Evolutionary conservation across 2,888 invertebrate genomes (phyloP), one percentile per base, ranked within the genome.

Genomic region (Pandemis corylana): DNA sequence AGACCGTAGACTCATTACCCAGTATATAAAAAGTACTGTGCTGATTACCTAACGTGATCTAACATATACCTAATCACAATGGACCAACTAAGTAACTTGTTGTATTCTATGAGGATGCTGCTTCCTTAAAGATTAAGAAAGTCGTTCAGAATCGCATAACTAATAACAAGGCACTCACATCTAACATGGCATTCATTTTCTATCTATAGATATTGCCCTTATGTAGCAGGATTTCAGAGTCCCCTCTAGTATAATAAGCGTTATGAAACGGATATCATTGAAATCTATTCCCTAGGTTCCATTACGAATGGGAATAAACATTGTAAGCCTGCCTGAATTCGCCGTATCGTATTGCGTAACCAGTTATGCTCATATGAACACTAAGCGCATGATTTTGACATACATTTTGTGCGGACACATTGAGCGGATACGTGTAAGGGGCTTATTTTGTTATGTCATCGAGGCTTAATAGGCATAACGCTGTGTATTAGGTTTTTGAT

Each of bases 341-440:
- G 7, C 56, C 20, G 59, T 28, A 6, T 28, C 28, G 7, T 10
- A 9, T 59, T 59, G 59, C 59, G 59, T 28, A 59, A 59, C 28
- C 3, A 28, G 59, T 59, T 59, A 28, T 12, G 59, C 59, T n/a
- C 28, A 28, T 59, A 59, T 28, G 59, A 59, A 12, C 28, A 56
- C n/a, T 56, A 71, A 28, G 53, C 56, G n/a, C 15, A 53, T 56
- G 44, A 44, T 44, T 53, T 44, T 64, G 56, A 71, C 64, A 56
- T 41, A 5, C 28, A n/a, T 51, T 12, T 51, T 12, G 28, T n/a
- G 15, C 15, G 41, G 49, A 67, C 42, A 41, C 53, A 67, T 36
- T 20, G 53, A 41, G 15, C 51, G 42, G n/a, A 56, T 56, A 56
- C 15, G 9, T 15, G 44, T 44, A 15, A 64, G 15, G 59, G 0